Evolutionary conservation across 1,140 invertebrate species (phyloP).

Genomic region (Dendrolimus punctatus): DNA sequence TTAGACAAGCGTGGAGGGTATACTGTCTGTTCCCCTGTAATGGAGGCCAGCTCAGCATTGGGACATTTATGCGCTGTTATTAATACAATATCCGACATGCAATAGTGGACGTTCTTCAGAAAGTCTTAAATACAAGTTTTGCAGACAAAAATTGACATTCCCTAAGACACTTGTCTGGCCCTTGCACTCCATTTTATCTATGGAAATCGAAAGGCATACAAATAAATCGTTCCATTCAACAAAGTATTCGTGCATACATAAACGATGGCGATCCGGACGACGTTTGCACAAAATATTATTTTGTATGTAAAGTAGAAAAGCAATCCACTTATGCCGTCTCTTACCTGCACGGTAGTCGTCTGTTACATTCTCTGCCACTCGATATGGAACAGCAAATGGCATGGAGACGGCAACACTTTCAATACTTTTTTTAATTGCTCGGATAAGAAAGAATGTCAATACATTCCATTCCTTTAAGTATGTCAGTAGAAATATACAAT

Average conservation of each 20-base stretch:
- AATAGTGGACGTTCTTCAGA: no score
- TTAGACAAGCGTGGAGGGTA: no score
- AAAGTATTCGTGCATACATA: slow-evolving; percentile 13
- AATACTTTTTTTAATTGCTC: no score
- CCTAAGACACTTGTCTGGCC: not conserved
- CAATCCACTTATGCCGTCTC: slow-evolving; percentile 65
- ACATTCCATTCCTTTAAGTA: no score
- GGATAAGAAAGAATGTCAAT: no score
- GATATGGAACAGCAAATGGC: slow-evolving; percentile 14
- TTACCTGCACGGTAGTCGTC: slow-evolving; percentile 58
- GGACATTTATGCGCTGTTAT: no score
- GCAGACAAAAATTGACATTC: not conserved
- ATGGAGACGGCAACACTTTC: slow-evolving; percentile 18
- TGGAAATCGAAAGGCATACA: slow-evolving; percentile 1
- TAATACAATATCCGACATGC: no score
- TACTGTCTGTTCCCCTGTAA: no score
- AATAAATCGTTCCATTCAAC: not conserved
- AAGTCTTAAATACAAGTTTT: not conserved
- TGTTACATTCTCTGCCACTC: slow-evolving; percentile 35
- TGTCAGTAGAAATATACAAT: no score
- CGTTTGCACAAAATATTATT: slow-evolving; percentile 59
- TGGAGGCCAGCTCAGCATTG: no score
- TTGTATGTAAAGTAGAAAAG: slow-evolving; percentile 67
- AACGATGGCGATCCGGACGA: slow-evolving; percentile 16
- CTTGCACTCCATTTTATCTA: not conserved